Conservation (phyloP, 2,797 vertebrate species). For the Gephyroberyx darwinii region DNA sequence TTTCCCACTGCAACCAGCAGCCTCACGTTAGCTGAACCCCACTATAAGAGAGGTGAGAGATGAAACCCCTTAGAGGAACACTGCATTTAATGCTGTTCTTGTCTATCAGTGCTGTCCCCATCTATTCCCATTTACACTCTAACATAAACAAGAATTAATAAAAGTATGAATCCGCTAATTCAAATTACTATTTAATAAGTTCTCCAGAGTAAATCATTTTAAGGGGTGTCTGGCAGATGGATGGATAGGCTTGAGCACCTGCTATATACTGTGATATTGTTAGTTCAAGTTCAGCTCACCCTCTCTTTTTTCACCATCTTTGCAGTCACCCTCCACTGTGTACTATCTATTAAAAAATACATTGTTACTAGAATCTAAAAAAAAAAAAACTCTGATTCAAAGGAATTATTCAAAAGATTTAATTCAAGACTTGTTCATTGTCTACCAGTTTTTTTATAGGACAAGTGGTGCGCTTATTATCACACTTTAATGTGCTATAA, state of each 20-base stretch:
- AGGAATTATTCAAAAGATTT: conserved; percentile 26
- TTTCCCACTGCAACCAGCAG: background rate
- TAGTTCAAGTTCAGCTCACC: background rate
- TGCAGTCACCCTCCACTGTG: too few species aligned
- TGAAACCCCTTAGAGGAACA: conserved; percentile 1
- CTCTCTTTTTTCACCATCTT: too few species aligned
- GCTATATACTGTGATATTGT: too few species aligned
- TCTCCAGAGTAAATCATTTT: background rate
- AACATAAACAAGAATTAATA: background rate
- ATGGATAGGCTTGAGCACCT: too few species aligned
- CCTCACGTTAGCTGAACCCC: background rate
- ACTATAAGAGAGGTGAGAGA: background rate
- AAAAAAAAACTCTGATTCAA: conserved; percentile 12
- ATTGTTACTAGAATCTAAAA: too few species aligned
- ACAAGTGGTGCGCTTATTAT: conserved; percentile 9
- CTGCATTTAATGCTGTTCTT: background rate
- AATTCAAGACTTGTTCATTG: conserved; percentile 42
- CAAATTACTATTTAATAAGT: background rate
- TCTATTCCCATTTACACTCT: conserved; percentile 19
- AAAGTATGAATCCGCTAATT: background rate
- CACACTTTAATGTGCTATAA: conserved; percentile 4
- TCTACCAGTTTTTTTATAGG: conserved; percentile 10
- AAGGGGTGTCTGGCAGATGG: too few species aligned
- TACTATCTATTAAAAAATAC: too few species aligned
- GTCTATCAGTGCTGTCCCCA: background rate